A percentile compares a stretch with the other conserved stretches of the same genome.
phyloP scores from a whole-genome alignment of 2,113 vertebrate genomes.

The Chaetops frenatus region DNA sequence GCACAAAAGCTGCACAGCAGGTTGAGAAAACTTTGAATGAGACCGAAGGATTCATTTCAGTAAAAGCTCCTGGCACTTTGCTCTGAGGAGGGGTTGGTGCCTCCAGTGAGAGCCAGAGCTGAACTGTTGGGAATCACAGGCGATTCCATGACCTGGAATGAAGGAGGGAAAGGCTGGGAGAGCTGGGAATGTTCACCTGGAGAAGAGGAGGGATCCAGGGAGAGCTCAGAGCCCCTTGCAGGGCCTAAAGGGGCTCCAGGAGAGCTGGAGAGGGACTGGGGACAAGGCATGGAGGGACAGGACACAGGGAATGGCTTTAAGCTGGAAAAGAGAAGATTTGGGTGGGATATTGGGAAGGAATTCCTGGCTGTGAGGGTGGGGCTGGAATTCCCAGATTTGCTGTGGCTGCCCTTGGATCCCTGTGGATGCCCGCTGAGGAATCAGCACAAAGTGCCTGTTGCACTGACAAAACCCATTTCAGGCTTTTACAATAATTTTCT shows the following conservation, averaged over 20 bases:
- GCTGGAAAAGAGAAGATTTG: neutral
- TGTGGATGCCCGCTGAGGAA: neutral
- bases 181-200: neutral
- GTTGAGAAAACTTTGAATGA: neutral
- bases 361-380: neutral
- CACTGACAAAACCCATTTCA: neutral
- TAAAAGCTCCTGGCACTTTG: neutral
- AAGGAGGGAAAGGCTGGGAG: neutral
- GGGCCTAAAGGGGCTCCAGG: neutral
- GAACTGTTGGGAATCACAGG: neutral
- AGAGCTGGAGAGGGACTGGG: neutral
- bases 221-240: neutral
- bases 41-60: constrained; percentile 10
- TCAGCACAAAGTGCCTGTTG: neutral
- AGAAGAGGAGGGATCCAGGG: neutral
- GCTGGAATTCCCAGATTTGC: neutral
- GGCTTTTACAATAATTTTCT: neutral
- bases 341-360: neutral
- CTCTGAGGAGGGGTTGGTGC: neutral
- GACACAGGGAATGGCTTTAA: neutral
- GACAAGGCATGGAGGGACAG: neutral
- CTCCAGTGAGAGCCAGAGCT: neutral
- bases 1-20: neutral
- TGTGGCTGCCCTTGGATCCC: neutral
- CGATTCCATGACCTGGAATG: neutral